Conservation (phyloP, 2,797 vertebrate genomes). For the Phataginus tetradactyla region DNA sequence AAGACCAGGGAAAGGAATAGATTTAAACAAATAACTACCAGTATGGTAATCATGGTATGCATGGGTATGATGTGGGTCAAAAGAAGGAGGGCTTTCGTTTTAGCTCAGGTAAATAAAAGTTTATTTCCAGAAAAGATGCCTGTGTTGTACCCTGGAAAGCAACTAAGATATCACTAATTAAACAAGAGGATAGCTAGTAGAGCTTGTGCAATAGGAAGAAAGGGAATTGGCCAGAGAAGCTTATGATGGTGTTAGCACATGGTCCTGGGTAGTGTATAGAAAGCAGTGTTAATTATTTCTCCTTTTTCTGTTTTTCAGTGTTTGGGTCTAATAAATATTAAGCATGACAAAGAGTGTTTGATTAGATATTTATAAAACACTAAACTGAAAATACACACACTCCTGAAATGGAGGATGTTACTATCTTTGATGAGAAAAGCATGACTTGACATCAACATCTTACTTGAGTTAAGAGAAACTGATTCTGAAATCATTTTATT, state of each 20-base stretch:
- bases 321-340: neutral
- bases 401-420: neutral
- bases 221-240: accelerated
- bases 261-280: neutral
- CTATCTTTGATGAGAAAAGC: neutral
- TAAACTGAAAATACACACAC: neutral
- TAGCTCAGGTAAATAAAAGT: neutral
- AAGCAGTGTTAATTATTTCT: neutral
- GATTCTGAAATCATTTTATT: neutral
- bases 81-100: neutral
- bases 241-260: accelerated
- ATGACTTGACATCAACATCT: neutral
- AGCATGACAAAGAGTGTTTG: neutral
- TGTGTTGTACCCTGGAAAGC: neutral
- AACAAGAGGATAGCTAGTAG: neutral
- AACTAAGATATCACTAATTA: neutral
- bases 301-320: neutral
- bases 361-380: neutral
- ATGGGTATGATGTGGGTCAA: neutral
- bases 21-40: neutral
- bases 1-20: neutral
- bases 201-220: neutral
- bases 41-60: neutral
- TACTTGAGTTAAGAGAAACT: neutral
- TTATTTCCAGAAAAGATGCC: neutral